Conservation (phyloP, 2,797 vertebrate genomes). For the Lagorchestes hirsutus region DNA sequence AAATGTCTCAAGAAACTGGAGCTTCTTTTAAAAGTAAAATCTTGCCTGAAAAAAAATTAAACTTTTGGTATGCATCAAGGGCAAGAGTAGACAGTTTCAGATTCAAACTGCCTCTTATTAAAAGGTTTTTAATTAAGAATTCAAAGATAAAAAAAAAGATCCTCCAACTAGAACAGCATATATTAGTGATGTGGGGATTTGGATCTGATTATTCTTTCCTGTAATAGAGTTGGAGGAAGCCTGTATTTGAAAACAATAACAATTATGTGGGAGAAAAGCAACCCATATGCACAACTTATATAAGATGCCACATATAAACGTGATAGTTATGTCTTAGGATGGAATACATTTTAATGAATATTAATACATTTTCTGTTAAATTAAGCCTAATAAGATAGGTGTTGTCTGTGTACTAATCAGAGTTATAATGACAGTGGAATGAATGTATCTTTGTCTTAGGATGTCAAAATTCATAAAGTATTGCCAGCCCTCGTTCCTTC, state of each 20-base stretch:
- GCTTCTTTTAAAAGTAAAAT: slow-evolving; percentile 85
- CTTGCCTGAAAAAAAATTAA: slow-evolving; percentile 12
- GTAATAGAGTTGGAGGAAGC: slow-evolving; percentile 55
- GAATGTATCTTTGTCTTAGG: not conserved
- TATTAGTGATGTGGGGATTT: slow-evolving; percentile 74
- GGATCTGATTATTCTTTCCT: slow-evolving; percentile 75
- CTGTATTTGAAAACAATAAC: slow-evolving; percentile 75
- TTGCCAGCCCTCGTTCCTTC: not conserved
- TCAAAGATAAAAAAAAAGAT: slow-evolving; percentile 72
- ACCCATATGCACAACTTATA: slow-evolving; percentile 18
- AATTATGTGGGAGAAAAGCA: slow-evolving; percentile 63
- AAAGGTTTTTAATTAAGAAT: slow-evolving; percentile 84
- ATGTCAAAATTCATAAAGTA: not conserved
- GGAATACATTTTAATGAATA: slow-evolving; percentile 65
- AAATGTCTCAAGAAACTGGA: slow-evolving; percentile 83
- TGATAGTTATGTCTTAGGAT: slow-evolving; percentile 27
- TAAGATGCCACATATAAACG: slow-evolving; percentile 13
- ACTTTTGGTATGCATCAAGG: slow-evolving; percentile 72
- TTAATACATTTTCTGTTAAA: slow-evolving; percentile 67
- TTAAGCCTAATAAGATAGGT: slow-evolving; percentile 66
- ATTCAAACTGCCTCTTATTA: slow-evolving; percentile 76
- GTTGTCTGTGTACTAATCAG: slow-evolving; percentile 23
- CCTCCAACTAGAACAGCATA: slow-evolving; percentile 71
- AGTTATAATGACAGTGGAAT: not conserved
- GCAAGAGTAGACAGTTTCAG: slow-evolving; percentile 77